Percentiles rank a stretch among this genome's conserved stretches.
Evolutionary conservation across 1,140 invertebrate genomes (phyloP).

Genomic region (Euura lappo): DNA sequence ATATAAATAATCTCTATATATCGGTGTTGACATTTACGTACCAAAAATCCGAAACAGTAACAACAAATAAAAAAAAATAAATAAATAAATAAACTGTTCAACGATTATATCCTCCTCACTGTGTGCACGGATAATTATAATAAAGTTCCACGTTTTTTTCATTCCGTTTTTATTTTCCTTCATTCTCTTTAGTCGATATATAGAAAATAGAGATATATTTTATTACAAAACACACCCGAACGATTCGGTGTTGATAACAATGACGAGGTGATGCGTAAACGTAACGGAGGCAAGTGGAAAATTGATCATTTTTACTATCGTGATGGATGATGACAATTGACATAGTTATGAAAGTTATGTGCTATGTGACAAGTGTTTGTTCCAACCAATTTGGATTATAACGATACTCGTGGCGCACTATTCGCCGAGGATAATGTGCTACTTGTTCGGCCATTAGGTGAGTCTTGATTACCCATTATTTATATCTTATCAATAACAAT

Average conservation of each 20-base stretch:
- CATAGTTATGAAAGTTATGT: constrained; percentile 11
- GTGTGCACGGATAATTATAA: no score
- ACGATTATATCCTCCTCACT: no score
- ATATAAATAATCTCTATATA: background rate
- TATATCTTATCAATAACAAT: background rate
- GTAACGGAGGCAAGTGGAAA: constrained; percentile 8
- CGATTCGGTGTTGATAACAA: constrained; percentile 3
- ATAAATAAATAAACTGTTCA: no score
- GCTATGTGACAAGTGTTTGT: constrained; percentile 17
- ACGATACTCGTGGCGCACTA: background rate
- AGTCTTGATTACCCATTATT: background rate
- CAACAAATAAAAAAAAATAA: no score
- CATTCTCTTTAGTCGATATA: no score
- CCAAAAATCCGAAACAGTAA: no score
- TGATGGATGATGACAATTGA: constrained; percentile 16
- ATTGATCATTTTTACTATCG: constrained; percentile 11
- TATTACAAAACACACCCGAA: no score
- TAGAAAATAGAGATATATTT: no score
- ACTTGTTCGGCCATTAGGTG: constrained; percentile 2
- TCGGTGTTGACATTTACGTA: background rate
- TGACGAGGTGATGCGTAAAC: constrained; percentile 14
- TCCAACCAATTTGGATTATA: constrained; percentile 15
- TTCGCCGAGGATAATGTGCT: constrained; percentile 8
- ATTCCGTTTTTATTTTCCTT: no score
- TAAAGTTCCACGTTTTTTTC: no score